Conservation (phyloP, 2,113 vertebrate species). For the Hypomesus transpacificus region DNA sequence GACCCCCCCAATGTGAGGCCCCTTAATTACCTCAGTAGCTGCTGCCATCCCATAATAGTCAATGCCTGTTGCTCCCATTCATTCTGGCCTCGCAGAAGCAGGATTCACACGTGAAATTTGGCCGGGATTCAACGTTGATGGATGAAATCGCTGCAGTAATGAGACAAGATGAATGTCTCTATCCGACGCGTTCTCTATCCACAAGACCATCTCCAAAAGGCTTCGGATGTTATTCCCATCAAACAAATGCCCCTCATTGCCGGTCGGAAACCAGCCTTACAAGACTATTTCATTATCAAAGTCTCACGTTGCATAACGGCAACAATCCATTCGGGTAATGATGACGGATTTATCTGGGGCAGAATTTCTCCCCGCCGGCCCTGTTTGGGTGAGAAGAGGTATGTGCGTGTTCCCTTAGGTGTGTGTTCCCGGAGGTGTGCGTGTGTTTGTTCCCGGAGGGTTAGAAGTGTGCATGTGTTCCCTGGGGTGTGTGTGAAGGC, state of each 20-base stretch:
- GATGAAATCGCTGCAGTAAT: constrained; percentile 34
- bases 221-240: background rate
- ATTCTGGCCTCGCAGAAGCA: background rate
- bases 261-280: constrained; percentile 37
- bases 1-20: background rate
- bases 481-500: constrained; percentile 22
- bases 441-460: background rate
- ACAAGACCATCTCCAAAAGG: background rate
- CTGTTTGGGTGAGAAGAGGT: background rate
- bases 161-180: constrained; percentile 26
- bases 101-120: background rate
- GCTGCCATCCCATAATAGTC: constrained; percentile 13
- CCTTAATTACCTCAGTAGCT: constrained; percentile 10
- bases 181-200: background rate
- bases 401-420: too few relatives aligned
- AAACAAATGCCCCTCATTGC: background rate
- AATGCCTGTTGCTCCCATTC: background rate
- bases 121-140: constrained; percentile 28
- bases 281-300: constrained; percentile 34
- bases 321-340: constrained; percentile 5
- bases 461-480: too few relatives aligned
- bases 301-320: constrained; percentile 27
- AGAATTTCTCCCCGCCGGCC: constrained; percentile 22
- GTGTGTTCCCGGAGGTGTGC: constrained; percentile 20
- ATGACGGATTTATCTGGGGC: constrained; percentile 16